These are phyloP conservation scores for Etheostoma perlongum DNA, from an alignment of 2,797 vertebrate species.

Conservation along the genomic window DNA sequence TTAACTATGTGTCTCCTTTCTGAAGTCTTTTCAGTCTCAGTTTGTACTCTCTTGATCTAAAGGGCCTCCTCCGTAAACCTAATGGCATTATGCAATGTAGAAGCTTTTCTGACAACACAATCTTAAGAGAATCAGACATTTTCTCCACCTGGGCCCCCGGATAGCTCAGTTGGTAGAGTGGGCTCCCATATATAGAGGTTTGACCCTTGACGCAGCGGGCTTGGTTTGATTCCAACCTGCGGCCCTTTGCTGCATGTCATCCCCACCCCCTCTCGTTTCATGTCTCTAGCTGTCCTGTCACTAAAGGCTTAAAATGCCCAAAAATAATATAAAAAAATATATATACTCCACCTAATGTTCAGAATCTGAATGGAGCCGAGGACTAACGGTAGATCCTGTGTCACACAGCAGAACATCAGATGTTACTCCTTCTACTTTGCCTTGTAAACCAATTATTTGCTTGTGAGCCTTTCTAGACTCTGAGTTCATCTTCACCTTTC, in stretches of 20 bases:
- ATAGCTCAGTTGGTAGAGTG: too few species aligned
- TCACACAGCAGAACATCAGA: slow-evolving; percentile 12
- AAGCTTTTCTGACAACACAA: background rate
- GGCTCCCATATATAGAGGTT: too few species aligned
- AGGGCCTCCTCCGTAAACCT: background rate
- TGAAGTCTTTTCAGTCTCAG: background rate
- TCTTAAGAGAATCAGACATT: background rate
- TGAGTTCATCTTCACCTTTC: background rate
- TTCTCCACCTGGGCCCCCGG: background rate
- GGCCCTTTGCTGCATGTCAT: too few species aligned
- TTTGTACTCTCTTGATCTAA: background rate
- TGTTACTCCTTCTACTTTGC: slow-evolving; percentile 44
- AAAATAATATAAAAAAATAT: too few species aligned
- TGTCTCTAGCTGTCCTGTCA: too few species aligned
- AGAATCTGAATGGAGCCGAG: background rate
- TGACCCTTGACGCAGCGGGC: too few species aligned
- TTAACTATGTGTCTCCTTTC: slow-evolving; percentile 2
- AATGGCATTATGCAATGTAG: background rate
- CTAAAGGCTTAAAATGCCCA: too few species aligned
- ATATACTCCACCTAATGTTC: background rate
- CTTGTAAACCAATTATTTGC: slow-evolving; percentile 56
- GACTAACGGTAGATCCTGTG: background rate
- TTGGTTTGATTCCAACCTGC: too few species aligned
- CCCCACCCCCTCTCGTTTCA: too few species aligned
- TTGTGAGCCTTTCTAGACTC: slow-evolving; percentile 14